phyloP scores from a whole-genome alignment of 2,888 invertebrate species.

The Lasioglossum leucozonium region DNA sequence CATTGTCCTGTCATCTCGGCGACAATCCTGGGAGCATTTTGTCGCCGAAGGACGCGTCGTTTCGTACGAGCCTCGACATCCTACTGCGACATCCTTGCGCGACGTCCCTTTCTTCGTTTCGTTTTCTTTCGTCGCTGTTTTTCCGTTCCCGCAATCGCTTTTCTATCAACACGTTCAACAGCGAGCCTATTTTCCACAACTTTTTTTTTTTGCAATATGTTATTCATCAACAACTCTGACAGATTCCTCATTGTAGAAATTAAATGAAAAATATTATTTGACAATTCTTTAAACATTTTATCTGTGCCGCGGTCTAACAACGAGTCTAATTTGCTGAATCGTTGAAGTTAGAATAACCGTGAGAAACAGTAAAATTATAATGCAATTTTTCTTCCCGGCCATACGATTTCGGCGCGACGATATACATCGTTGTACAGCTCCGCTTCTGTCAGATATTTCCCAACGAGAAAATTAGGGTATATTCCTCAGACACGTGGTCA shows the following conservation, averaged over 20 bases:
- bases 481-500: neutral
- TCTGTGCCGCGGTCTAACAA: too few relatives aligned
- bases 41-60: constrained; percentile 50
- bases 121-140: neutral
- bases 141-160: neutral
- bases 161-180: neutral
- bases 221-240: neutral
- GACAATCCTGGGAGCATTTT: constrained; percentile 43
- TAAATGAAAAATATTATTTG: neutral
- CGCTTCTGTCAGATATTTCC: neutral
- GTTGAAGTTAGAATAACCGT: too few relatives aligned
- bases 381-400: neutral
- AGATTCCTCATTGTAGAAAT: neutral
- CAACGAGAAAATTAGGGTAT: neutral
- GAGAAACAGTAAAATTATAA: neutral
- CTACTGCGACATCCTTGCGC: constrained; percentile 26
- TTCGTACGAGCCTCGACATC: constrained; percentile 21
- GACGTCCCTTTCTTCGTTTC: constrained; percentile 10
- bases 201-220: neutral
- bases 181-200: neutral
- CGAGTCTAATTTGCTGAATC: too few relatives aligned
- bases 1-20: constrained; percentile 53
- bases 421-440: neutral
- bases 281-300: too few relatives aligned
- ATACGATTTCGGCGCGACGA: too few relatives aligned